A percentile compares a stretch with the other conserved stretches of the same genome.
phyloP scores from a whole-genome alignment of 2,113 vertebrate genomes.

The Coreoperca whiteheadi region DNA sequence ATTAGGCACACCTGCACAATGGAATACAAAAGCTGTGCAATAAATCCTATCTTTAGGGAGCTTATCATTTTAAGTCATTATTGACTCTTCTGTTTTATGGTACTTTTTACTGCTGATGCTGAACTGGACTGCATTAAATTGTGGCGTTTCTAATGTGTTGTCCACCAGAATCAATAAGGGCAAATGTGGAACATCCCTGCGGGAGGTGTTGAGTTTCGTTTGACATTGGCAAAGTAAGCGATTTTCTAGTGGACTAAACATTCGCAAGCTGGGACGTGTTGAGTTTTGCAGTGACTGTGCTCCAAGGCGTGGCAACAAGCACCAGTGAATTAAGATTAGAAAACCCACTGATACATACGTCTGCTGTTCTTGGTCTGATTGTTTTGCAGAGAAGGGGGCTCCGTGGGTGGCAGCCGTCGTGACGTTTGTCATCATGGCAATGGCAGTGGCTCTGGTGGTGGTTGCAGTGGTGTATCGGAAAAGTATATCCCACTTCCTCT shows the following conservation, averaged over 20 bases:
- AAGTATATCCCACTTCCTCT: slow-evolving; percentile 59
- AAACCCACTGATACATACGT: background rate
- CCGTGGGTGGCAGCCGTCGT: slow-evolving; percentile 59
- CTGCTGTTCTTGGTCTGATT: background rate
- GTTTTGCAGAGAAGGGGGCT: slow-evolving; percentile 50
- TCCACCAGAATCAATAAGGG: background rate
- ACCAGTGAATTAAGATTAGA: background rate
- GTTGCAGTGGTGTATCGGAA: slow-evolving; percentile 43
- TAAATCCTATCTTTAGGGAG: no score
- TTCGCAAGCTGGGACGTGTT: no score
- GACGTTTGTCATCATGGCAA: slow-evolving; percentile 20
- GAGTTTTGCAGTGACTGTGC: no score
- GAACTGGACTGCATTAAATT: no score
- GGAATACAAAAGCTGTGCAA: no score
- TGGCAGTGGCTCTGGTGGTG: slow-evolving; percentile 35
- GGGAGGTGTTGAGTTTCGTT: background rate
- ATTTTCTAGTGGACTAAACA: no score
- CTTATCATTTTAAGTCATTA: background rate
- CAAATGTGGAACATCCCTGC: background rate
- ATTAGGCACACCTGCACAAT: no score
- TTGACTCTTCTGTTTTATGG: background rate
- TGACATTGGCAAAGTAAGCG: background rate
- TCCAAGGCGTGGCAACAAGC: background rate
- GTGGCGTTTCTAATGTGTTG: background rate
- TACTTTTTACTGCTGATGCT: background rate